phyloP scores from a whole-genome alignment of 2,113 vertebrate genomes.

The Pseudolaguvia tuberculata region DNA sequence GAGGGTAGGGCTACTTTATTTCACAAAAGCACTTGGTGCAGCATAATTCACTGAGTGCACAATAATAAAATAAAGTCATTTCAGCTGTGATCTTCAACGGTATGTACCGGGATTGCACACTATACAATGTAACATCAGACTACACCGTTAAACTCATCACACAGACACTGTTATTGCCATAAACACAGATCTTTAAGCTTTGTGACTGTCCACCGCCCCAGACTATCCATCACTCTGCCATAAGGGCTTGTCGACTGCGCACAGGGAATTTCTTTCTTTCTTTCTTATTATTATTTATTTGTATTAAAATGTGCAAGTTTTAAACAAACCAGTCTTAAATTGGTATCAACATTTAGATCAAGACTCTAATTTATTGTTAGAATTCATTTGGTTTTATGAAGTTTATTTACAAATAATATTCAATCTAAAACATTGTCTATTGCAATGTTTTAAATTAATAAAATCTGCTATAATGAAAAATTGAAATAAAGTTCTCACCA shows the following conservation, averaged over 20 bases:
- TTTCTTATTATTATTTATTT: neutral
- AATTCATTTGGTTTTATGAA: neutral
- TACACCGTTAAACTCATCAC: neutral
- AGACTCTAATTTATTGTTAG: neutral
- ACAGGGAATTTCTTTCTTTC: slow-evolving; percentile 14
- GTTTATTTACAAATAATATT: neutral
- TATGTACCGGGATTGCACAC: slow-evolving; percentile 8
- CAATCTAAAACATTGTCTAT: too few relatives aligned
- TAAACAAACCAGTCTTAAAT: slow-evolving; percentile 20
- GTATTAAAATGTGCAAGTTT: slow-evolving; percentile 21
- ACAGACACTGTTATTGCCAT: neutral
- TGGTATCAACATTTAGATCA: neutral
- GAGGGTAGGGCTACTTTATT: slow-evolving; percentile 20
- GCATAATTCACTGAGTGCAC: slow-evolving; percentile 35
- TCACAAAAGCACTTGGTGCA: slow-evolving; percentile 24
- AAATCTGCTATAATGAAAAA: neutral
- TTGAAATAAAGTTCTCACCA: neutral
- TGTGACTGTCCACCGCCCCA: slow-evolving; percentile 27
- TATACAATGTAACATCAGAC: neutral
- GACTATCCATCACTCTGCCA: slow-evolving; percentile 41
- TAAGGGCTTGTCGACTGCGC: slow-evolving; percentile 11
- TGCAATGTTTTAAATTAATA: neutral
- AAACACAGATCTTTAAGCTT: slow-evolving; percentile 25
- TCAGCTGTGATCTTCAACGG: slow-evolving; percentile 7
- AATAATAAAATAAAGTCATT: slow-evolving; percentile 24